Evolutionary conservation across 2,113 vertebrate species (phyloP).

Genomic region (Gopherus evgoodei): DNA sequence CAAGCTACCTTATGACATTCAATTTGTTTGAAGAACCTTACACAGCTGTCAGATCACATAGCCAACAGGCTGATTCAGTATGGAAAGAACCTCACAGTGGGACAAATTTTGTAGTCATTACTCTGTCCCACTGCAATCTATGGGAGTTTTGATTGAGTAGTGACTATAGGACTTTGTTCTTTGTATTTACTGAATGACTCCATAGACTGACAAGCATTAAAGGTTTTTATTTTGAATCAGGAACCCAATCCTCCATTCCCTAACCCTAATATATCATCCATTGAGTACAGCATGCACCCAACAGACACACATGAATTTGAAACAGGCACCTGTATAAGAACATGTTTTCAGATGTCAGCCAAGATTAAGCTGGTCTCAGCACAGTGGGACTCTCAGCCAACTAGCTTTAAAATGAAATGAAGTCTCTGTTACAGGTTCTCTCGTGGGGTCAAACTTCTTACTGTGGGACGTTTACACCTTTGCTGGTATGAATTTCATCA

Average conservation of each 20-base stretch:
- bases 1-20: slow-evolving; percentile 42
- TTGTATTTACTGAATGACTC: background rate
- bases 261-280: background rate
- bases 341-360: background rate
- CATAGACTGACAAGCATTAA: background rate
- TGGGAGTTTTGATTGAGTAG: background rate
- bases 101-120: background rate
- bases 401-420: background rate
- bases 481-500: background rate
- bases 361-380: slow-evolving; percentile 7
- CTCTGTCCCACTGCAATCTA: background rate
- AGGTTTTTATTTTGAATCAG: background rate
- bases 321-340: background rate
- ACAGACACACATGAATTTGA: background rate
- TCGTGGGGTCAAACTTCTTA: background rate
- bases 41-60: background rate
- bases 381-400: background rate
- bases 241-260: background rate
- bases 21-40: slow-evolving; percentile 48
- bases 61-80: background rate
- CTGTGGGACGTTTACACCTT: background rate
- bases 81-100: slow-evolving; percentile 10
- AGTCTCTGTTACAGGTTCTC: background rate
- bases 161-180: background rate
- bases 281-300: background rate